Conservation (phyloP, 2,797 vertebrate species). For the Loriculus beryllinus region DNA sequence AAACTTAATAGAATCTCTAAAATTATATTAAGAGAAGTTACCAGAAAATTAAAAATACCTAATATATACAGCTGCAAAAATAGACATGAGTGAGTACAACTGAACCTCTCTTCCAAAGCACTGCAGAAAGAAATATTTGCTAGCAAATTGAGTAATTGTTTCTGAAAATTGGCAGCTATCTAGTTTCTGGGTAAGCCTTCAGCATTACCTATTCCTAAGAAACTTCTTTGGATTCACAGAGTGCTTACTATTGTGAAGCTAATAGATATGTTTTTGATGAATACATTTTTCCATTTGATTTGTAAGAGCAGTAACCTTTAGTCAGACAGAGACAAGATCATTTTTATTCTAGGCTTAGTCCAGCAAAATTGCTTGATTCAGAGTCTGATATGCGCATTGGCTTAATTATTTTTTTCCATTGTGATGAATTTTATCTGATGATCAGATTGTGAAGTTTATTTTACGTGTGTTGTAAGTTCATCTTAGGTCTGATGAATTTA, state of each 20-base stretch:
- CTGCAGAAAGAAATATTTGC: conserved; percentile 7
- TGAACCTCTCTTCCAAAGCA: background rate
- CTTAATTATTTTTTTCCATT: conserved; percentile 15
- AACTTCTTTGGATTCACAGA: conserved; percentile 45
- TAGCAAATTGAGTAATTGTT: conserved; percentile 32
- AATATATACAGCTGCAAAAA: background rate
- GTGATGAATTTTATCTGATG: background rate
- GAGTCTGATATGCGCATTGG: background rate
- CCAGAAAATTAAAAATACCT: conserved; percentile 49
- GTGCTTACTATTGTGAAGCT: conserved; percentile 32
- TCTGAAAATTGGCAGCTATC: conserved; percentile 11
- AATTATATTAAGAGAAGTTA: conserved; percentile 9
- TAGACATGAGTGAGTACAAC: background rate
- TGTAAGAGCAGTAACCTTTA: conserved; percentile 29
- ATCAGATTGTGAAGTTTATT: background rate
- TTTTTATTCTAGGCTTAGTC: conserved; percentile 52
- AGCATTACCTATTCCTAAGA: conserved; percentile 18
- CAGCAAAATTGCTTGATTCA: background rate
- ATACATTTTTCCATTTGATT: conserved; percentile 28
- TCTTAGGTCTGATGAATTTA: background rate
- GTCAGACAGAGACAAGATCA: conserved; percentile 26
- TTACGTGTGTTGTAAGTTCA: background rate
- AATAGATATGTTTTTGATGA: conserved; percentile 52
- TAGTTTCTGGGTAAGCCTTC: conserved; percentile 6
- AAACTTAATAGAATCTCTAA: background rate